phyloP scores from a whole-genome alignment of 2,113 vertebrate species.

The Peucedramus taeniatus region DNA sequence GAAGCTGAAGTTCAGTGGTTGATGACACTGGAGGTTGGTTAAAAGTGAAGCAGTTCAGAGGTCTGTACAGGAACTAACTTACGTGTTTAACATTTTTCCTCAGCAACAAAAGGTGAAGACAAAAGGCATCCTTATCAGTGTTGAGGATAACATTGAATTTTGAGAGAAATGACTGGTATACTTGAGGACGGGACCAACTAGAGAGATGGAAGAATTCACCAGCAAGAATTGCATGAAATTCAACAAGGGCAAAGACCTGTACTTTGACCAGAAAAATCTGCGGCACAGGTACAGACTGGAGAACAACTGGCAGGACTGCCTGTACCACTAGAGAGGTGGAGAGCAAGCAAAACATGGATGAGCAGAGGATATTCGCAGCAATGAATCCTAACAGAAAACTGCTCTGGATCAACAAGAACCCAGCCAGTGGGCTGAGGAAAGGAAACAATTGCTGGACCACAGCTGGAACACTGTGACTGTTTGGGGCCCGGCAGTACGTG shows the following conservation, averaged over 20 bases:
- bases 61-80: neutral
- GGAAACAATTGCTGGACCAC: neutral
- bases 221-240: neutral
- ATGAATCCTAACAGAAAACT: neutral
- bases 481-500: neutral
- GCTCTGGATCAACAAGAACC: neutral
- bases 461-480: fast-evolving
- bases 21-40: neutral
- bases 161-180: neutral
- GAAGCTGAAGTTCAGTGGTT: neutral
- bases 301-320: neutral
- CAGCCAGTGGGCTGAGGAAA: neutral
- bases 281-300: neutral
- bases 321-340: neutral
- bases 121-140: neutral
- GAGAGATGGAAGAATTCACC: neutral
- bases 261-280: neutral
- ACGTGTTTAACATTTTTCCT: neutral
- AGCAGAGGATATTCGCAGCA: neutral
- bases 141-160: neutral
- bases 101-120: neutral
- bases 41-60: neutral
- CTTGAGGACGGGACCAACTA: neutral
- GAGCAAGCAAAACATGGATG: neutral
- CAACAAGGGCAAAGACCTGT: neutral